Percentiles rank a stretch among this genome's conserved stretches.
These are phyloP conservation scores for Euschistus heros DNA, from an alignment of 1,140 invertebrate species.

Conservation along the genomic window DNA sequence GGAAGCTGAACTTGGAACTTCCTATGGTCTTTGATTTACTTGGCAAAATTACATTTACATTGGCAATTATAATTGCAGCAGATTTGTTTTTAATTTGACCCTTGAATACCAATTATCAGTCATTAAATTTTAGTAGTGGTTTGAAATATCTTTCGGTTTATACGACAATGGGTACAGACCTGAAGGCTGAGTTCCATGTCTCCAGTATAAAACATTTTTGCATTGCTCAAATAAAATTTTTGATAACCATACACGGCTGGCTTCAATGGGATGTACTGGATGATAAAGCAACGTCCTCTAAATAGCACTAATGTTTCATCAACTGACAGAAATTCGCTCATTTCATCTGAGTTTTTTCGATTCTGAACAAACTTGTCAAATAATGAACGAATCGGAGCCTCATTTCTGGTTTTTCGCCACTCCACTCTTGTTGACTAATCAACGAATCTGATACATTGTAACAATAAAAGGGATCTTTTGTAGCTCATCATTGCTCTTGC, in stretches of 20 bases:
- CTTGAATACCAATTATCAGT: slow-evolving; percentile 30
- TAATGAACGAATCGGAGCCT: too few relatives aligned
- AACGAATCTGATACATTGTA: slow-evolving; percentile 33
- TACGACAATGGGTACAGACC: slow-evolving; percentile 3
- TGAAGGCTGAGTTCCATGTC: slow-evolving; percentile 32
- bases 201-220: slow-evolving; percentile 32
- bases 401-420: slow-evolving; percentile 14
- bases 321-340: slow-evolving; percentile 27
- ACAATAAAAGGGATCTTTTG: slow-evolving; percentile 30
- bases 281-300: slow-evolving; percentile 33
- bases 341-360: slow-evolving; percentile 24
- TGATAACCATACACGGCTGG: slow-evolving; percentile 41
- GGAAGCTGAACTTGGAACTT: slow-evolving; percentile 31
- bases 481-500: slow-evolving; percentile 16
- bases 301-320: slow-evolving; percentile 36
- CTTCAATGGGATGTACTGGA: slow-evolving; percentile 40
- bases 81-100: slow-evolving; percentile 22
- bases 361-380: too few relatives aligned
- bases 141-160: slow-evolving; percentile 16
- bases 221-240: too few relatives aligned
- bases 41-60: slow-evolving; percentile 14
- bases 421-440: slow-evolving; percentile 30
- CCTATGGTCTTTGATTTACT: slow-evolving; percentile 15
- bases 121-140: slow-evolving; percentile 25
- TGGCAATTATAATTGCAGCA: slow-evolving; percentile 25